These are phyloP conservation scores for Panonychus citri DNA, from an alignment of 1,140 invertebrate genomes.

Conservation along the genomic window DNA sequence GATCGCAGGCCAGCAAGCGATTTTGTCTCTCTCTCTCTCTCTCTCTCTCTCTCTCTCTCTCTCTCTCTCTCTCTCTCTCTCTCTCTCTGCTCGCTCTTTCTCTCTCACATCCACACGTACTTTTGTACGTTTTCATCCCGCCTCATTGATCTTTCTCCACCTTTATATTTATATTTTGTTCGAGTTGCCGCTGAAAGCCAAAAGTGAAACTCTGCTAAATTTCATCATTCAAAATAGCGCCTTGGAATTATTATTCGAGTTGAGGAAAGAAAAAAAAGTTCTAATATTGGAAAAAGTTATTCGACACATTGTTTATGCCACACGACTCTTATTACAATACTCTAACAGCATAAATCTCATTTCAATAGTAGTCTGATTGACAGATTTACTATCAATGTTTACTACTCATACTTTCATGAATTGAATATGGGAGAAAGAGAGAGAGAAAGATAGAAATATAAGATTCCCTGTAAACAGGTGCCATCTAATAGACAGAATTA, in stretches of 20 bases:
- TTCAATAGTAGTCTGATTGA: not conserved
- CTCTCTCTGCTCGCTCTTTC: not conserved
- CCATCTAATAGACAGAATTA: not conserved
- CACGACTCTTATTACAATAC: not conserved
- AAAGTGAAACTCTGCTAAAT: not conserved
- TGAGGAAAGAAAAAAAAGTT: not conserved
- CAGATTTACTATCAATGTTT: not conserved
- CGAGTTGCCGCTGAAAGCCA: not conserved
- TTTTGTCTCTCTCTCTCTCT: not conserved
- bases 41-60: not conserved
- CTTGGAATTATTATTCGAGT: not conserved
- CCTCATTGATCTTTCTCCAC: not conserved
- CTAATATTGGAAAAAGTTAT: not conserved
- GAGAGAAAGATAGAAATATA: not conserved
- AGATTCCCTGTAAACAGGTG: not conserved
- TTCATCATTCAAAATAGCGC: not conserved
- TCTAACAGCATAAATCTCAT: not conserved
- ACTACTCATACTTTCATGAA: not conserved
- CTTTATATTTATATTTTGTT: not conserved
- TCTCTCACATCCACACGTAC: not conserved
- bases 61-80: not conserved
- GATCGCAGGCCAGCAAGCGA: not conserved
- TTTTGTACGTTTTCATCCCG: not conserved
- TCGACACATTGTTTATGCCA: not conserved
- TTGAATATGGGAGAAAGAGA: not conserved